Conservation (phyloP, 2,888 invertebrate species). For the Vanessa cardui region DNA sequence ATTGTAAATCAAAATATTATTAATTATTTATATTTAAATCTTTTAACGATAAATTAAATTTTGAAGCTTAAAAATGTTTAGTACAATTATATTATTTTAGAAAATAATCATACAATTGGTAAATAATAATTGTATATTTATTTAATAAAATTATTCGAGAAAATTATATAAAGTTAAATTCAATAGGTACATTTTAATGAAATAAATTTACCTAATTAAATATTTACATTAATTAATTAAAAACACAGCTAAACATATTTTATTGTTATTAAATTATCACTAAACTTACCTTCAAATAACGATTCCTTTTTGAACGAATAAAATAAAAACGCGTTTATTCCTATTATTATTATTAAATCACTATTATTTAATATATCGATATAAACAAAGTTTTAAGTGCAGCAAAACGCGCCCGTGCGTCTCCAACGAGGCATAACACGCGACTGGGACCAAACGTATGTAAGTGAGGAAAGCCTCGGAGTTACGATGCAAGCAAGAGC, state of each 20-base stretch:
- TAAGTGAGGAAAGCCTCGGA: neutral
- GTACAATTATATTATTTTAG: no score
- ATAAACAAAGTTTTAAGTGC: constrained; percentile 31
- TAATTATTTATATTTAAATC: no score
- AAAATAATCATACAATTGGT: no score
- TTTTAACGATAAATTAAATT: no score
- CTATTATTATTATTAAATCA: neutral
- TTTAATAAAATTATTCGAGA: no score
- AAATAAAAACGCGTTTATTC: constrained; percentile 11
- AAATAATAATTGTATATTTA: no score
- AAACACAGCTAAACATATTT: neutral
- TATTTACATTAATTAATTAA: neutral
- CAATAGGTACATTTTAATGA: no score
- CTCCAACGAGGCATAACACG: constrained; percentile 32
- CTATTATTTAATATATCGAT: constrained; percentile 23
- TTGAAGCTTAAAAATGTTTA: no score
- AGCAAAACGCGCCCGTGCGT: constrained; percentile 25
- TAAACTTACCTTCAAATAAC: constrained; percentile 26
- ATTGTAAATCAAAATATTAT: no score
- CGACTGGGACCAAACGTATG: constrained; percentile 30
- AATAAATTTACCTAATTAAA: neutral
- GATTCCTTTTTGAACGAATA: constrained; percentile 6
- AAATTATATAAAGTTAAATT: no score
- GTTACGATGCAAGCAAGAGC: neutral
- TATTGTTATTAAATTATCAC: neutral